Evolutionary conservation across 2,888 invertebrate genomes (phyloP), one percentile per base, ranked within the genome.

Genomic region (Chloroclysta siterata): DNA sequence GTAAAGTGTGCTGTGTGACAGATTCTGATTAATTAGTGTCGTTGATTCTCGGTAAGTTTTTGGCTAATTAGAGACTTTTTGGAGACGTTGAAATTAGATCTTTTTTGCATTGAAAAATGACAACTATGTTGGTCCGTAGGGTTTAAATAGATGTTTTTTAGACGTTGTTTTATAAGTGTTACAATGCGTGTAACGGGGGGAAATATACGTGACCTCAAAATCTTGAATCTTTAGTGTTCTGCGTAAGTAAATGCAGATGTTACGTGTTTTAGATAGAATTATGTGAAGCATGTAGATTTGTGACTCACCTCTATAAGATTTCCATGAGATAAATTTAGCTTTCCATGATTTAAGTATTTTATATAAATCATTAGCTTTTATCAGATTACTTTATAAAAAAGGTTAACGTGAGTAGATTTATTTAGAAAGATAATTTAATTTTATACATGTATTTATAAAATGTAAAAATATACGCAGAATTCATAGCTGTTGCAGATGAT

Each of bases 21-120:
- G 69, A 72, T 66, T 68, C 64, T 74, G 78, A 78, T 79, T 71
- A 74, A 77, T 77, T 73, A 73, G 64, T 66, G 28, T 71, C 73
- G 65, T 63, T 60, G 60, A 65, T 59, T 72, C 71, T 72, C 63
- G 48, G 71, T 70, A 68, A 70, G 71, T 70, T 69, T 66, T 44
- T 44, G 36, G 28, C 60, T 65, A 61, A 68, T 59, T 62, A 63
- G 33, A 52, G 46, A 7, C 36, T 60, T 14, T 41, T 62, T 15
- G 10, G 39, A 47, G n/a, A 22, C 10, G 29, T 29, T 60, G 50
- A 53, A 56, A 64, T 54, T 29, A 6, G 52, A 64, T 53, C 52
- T 50, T 53, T 46, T 54, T 52, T 3, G 22, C 53, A n/a, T 50
- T 44, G 42, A 50, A 13, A 39, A 41, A 52, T 15, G 5, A 47